These are phyloP conservation scores for Melangyna quadrimaculata DNA, from an alignment of 2,888 invertebrate genomes.

Conservation along the genomic window DNA sequence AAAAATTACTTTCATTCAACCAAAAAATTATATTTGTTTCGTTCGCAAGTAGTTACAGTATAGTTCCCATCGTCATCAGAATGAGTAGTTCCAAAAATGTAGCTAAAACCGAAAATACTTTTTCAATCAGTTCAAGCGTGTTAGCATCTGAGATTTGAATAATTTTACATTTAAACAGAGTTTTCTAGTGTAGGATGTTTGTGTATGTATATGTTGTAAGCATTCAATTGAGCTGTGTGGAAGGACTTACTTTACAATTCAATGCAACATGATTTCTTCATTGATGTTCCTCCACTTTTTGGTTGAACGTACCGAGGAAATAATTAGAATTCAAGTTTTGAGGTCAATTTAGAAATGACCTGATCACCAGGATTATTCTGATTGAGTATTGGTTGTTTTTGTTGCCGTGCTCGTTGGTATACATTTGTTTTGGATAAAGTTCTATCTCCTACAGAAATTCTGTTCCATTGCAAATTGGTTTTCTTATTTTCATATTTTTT, in stretches of 20 bases:
- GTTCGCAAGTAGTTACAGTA: too few relatives aligned
- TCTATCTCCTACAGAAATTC: background rate
- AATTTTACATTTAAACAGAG: background rate
- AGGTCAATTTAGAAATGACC: background rate
- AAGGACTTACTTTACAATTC: background rate
- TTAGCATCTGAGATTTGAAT: background rate
- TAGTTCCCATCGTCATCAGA: background rate
- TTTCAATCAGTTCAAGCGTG: background rate
- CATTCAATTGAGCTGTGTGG: background rate
- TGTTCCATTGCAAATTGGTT: background rate
- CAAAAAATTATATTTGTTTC: background rate
- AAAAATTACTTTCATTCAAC: background rate
- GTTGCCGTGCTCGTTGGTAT: background rate
- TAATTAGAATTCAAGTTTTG: conserved; percentile 17
- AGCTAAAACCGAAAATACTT: background rate
- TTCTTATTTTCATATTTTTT: background rate
- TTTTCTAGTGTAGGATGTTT: background rate
- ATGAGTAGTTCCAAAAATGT: background rate
- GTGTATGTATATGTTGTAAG: too few relatives aligned
- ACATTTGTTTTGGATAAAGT: background rate
- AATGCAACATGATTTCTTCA: background rate
- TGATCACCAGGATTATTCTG: background rate
- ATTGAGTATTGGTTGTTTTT: background rate
- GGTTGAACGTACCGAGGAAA: background rate
- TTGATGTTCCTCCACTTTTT: background rate